These are phyloP conservation scores for Simalia tracyae DNA, from an alignment of 2,797 vertebrate genomes.

Conservation along the genomic window DNA sequence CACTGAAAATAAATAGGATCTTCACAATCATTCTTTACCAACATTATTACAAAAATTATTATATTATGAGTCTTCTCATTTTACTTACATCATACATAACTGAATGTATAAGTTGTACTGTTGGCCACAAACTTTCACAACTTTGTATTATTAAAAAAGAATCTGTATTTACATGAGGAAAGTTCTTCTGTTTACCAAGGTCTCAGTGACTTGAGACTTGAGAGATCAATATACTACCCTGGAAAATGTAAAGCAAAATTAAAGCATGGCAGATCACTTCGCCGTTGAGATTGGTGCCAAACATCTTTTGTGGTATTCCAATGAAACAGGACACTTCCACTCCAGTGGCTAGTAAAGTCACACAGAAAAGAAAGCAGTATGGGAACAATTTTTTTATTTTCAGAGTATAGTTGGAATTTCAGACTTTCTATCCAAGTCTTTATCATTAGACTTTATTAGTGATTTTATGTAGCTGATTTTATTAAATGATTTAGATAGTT, in stretches of 20 bases:
- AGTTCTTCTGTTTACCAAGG: constrained; percentile 48
- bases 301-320: constrained; percentile 55
- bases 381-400: constrained; percentile 52
- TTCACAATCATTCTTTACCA: constrained; percentile 51
- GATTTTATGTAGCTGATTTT: constrained; percentile 56
- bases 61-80: constrained; percentile 50
- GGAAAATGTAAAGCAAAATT: constrained; percentile 60
- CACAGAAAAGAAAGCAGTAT: constrained; percentile 50
- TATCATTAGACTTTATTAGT: constrained; percentile 55
- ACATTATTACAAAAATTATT: constrained; percentile 54
- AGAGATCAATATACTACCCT: constrained; percentile 57
- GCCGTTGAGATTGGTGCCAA: constrained; percentile 55
- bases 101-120: constrained; percentile 45
- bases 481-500: constrained; percentile 59
- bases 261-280: constrained; percentile 52
- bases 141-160: not conserved
- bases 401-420: constrained; percentile 47
- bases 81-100: constrained; percentile 39
- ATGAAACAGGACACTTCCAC: constrained; percentile 59
- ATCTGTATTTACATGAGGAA: constrained; percentile 44
- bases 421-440: constrained; percentile 46
- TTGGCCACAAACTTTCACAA: constrained; percentile 28
- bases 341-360: constrained; percentile 66
- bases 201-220: constrained; percentile 60
- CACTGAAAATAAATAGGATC: constrained; percentile 9